Base-by-base conservation (phyloP, 2,113 vertebrate genomes). In the Cephalophus harveyi region DNA sequence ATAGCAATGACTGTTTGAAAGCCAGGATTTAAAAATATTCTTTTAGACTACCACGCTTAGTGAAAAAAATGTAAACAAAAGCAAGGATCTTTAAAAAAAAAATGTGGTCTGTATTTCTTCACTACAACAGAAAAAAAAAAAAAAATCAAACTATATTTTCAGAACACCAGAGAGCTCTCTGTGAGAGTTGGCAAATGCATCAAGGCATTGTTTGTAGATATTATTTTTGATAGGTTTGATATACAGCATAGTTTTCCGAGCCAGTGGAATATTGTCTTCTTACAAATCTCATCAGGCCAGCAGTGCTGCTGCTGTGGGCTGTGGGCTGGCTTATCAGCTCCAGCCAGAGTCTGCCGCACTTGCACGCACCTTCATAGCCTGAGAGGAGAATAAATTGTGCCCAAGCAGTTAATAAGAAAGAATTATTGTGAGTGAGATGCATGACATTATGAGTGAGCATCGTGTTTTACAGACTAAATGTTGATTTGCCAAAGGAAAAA, bases 351-450 rank as follows among this genome's bases (percentile, higher is more conserved):
- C 98, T 97, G 99, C 98, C 98, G 98, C 98, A 98, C 99, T 99
- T 98, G 97, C 98, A 98, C 97, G 98, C 98, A 99, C 99, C 99
- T 99, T 99, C 98, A 98, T 99, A 98, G 99, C 99, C 99, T 98
- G 98, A 99, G 99, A 99, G 99, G 98, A 99, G 99, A 99, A 99
- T 99, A 99, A 99, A 99, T 99, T 99, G 99, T 99, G 99, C 99
- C 99, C 98, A 98, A 99, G 99, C 99, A 99, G 99, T 99, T 99
- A 99, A 99, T 99, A 99, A 99, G 99, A 99, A 99, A 99, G 99
- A 99, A 99, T 99, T 99, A 99, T 99, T 99, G 99, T 99, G 98
- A 99, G 98, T 97, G 99, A 99, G 99, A 99, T 99, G 99, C 99
- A 99, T 99, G 99, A 99, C 99, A 97, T 98, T 99, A 99, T 99